Base-by-base conservation (phyloP, 2,113 vertebrate species). In the Gallinago paraguaiae region DNA sequence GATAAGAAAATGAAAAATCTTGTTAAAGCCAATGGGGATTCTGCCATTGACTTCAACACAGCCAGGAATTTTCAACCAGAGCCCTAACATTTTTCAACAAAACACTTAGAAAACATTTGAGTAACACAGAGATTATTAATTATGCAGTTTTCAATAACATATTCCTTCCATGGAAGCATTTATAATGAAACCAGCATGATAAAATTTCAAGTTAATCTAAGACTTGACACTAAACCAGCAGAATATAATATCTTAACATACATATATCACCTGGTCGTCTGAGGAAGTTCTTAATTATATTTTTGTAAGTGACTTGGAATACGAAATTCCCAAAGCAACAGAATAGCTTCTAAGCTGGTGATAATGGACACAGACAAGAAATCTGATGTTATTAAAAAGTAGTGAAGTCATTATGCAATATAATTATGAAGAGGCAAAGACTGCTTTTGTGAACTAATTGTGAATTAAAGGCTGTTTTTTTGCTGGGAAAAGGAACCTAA, bases 321-420 rank as follows among this genome's bases (percentile, higher is more conserved):
- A 92, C 4, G 2, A 87, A 96, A 96, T 94, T 94, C 92, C 93
- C 96, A 91, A 82, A 95, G 92, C 92, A 95, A 92, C 77, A 82
- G 70, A 91, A 94, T 37, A 85, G 74, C 68, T 95, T 91, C 92
- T 91, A 91, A 96, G 74, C 77, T 85, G 79, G 83, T 89, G 91
- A 94, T 94, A 95, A 96, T 91, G 88, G 95, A 91, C 92, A 94
- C 57, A 92, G 95, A 86, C 69, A 94, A 95, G 88, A 94, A 95
- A 93, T 94, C 67, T 76, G 83, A 82, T 64, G 76, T 94, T 95
- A 96, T 95, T 96, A 95, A 93, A 92, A 94, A 91, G 88, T 22
- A 91, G 85, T 63, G 60, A 90, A 96, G 83, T 85, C 86, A 91
- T 96, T 89, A 82, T 72, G 57, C 81, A 94, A 63, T 43, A 61